phyloP scores from a whole-genome alignment of 2,888 invertebrate genomes.

The Apotomis turbidana region DNA sequence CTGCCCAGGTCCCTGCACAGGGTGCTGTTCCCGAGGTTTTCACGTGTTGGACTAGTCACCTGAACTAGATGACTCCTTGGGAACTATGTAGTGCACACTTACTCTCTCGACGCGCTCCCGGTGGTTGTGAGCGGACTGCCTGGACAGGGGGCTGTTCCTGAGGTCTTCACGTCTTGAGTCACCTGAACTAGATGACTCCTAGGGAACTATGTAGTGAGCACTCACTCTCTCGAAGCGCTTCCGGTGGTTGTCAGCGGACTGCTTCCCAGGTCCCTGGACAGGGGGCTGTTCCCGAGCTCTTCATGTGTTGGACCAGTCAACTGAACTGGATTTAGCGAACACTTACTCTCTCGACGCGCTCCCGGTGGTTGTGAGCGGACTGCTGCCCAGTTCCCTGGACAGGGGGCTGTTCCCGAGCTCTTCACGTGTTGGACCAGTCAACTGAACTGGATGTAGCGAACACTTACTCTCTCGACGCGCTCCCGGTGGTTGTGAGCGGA shows the following conservation, averaged over 20 bases:
- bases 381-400: slow-evolving; percentile 73
- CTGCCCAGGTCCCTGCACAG: slow-evolving; percentile 73
- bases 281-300: slow-evolving; percentile 75
- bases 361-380: slow-evolving; percentile 69
- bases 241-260: slow-evolving; percentile 71
- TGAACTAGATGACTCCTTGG: too few species aligned
- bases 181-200: too few species aligned
- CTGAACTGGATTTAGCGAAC: not conserved
- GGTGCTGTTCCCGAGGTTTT: slow-evolving; percentile 76
- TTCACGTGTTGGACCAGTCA: slow-evolving; percentile 73
- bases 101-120: slow-evolving; percentile 75
- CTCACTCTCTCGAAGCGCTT: slow-evolving; percentile 76
- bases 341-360: slow-evolving; percentile 77
- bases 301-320: slow-evolving; percentile 71
- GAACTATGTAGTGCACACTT: slow-evolving; percentile 49
- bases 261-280: slow-evolving; percentile 73
- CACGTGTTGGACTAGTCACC: slow-evolving; percentile 68
- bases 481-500: slow-evolving; percentile 69
- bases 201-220: slow-evolving; percentile 28
- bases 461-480: slow-evolving; percentile 75
- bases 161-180: slow-evolving; percentile 77
- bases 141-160: slow-evolving; percentile 72
- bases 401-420: slow-evolving; percentile 74
- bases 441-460: too few species aligned
- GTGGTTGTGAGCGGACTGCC: slow-evolving; percentile 72